These are phyloP conservation scores for Sander vitreus DNA, from an alignment of 2,113 vertebrate species.

Conservation along the genomic window DNA sequence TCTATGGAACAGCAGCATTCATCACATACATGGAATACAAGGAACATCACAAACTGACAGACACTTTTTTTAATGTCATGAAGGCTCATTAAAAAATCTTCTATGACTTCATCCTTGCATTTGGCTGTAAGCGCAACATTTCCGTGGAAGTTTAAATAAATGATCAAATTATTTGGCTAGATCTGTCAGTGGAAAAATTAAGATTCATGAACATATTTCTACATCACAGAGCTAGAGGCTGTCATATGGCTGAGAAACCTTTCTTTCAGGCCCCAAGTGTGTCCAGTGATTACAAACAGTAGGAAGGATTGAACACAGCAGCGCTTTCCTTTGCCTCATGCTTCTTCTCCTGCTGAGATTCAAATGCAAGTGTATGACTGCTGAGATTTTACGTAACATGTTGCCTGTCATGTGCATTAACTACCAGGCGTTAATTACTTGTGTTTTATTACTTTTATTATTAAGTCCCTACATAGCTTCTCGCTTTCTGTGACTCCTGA, in stretches of 20 bases:
- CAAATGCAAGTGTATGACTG: constrained; percentile 32
- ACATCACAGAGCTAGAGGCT: constrained; percentile 47
- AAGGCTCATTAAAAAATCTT: constrained; percentile 36
- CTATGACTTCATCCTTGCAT: constrained; percentile 23
- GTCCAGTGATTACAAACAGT: constrained; percentile 64
- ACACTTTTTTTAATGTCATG: constrained; percentile 30
- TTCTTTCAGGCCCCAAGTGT: constrained; percentile 48
- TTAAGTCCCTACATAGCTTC: constrained; percentile 27
- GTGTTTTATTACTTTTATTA: constrained; percentile 63
- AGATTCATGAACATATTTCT: constrained; percentile 51
- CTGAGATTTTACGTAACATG: constrained; percentile 47
- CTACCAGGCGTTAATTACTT: constrained; percentile 61
- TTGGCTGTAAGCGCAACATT: constrained; percentile 42
- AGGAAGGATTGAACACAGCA: constrained; percentile 36
- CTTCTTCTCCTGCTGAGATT: constrained; percentile 51
- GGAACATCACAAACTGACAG: constrained; percentile 16
- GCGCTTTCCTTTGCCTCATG: constrained; percentile 42
- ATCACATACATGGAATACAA: background rate
- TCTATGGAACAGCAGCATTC: background rate
- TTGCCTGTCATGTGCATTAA: constrained; percentile 53
- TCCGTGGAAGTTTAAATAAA: constrained; percentile 45
- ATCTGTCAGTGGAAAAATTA: constrained; percentile 36
- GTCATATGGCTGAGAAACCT: constrained; percentile 57
- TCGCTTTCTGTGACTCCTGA: constrained; percentile 14
- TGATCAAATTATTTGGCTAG: constrained; percentile 24